Evolutionary conservation across 2,888 invertebrate genomes (phyloP).

Genomic region (Xestia rhomboidea): DNA sequence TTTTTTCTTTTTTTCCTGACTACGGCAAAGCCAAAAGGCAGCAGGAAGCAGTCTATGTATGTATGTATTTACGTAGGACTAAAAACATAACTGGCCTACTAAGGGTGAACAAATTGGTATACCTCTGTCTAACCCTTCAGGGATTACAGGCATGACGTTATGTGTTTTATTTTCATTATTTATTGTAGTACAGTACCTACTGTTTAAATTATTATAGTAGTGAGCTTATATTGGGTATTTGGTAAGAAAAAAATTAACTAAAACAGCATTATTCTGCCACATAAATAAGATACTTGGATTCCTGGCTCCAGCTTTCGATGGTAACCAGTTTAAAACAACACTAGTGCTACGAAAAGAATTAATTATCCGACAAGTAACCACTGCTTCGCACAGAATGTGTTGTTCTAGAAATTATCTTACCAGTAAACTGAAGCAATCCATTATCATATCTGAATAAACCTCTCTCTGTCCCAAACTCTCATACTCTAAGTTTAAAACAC

Average conservation of each 20-base stretch:
- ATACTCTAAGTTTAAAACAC: slow-evolving; percentile 84
- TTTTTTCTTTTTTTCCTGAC: too few relatives aligned
- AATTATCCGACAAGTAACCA: background rate
- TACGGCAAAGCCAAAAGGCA: too few relatives aligned
- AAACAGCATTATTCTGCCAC: background rate
- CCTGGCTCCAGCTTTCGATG: background rate
- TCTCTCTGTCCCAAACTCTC: slow-evolving; percentile 83
- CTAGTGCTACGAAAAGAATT: background rate
- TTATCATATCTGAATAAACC: slow-evolving; percentile 85
- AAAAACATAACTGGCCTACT: too few relatives aligned
- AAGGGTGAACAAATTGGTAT: too few relatives aligned
- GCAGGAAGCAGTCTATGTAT: too few relatives aligned
- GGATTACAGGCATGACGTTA: background rate
- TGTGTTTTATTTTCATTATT: background rate
- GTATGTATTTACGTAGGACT: too few relatives aligned
- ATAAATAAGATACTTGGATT: background rate
- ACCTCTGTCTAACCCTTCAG: too few relatives aligned
- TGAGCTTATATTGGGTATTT: background rate
- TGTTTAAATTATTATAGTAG: background rate
- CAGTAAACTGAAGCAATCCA: slow-evolving; percentile 86
- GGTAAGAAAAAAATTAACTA: background rate
- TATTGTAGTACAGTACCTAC: background rate
- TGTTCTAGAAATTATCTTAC: slow-evolving; percentile 70
- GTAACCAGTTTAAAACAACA: background rate
- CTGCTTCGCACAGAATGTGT: background rate